Conservation (phyloP, 1,140 invertebrate species). For the Portunus trituberculatus region DNA sequence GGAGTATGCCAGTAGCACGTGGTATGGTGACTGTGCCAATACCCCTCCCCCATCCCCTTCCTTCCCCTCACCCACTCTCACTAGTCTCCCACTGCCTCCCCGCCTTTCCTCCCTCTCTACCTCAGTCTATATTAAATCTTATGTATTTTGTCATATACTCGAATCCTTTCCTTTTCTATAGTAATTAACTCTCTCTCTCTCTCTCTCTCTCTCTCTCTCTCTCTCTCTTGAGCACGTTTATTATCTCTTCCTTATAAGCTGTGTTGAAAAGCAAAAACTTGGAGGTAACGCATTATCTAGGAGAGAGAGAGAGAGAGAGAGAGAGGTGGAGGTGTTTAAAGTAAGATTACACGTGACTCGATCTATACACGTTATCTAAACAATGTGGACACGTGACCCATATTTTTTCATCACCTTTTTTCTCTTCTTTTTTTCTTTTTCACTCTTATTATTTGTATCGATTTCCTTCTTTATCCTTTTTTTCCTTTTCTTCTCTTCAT, state of each 20-base stretch:
- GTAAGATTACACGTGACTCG: too few relatives aligned
- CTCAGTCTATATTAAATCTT: neutral
- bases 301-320: too few relatives aligned
- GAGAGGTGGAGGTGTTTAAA: too few relatives aligned
- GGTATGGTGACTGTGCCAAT: neutral
- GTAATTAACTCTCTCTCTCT: neutral
- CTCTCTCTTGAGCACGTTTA: neutral
- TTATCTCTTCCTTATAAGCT: neutral
- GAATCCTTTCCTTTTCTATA: neutral
- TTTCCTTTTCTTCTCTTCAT: too few relatives aligned
- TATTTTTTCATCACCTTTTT: too few relatives aligned
- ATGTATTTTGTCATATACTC: neutral
- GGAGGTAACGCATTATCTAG: too few relatives aligned
- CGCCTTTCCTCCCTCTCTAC: neutral
- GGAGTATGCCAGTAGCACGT: neutral
- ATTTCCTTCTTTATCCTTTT: too few relatives aligned
- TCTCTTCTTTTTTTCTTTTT: too few relatives aligned
- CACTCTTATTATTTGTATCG: too few relatives aligned
- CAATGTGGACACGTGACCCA: too few relatives aligned
- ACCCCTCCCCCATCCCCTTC: neutral
- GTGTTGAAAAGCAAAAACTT: too few relatives aligned
- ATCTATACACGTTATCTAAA: too few relatives aligned
- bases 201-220: slow-evolving; percentile 20
- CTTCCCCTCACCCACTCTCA: neutral
- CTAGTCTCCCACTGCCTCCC: neutral